Evolutionary conservation across 2,113 vertebrate species (phyloP).

Genomic region (Pleuronectes platessa): DNA sequence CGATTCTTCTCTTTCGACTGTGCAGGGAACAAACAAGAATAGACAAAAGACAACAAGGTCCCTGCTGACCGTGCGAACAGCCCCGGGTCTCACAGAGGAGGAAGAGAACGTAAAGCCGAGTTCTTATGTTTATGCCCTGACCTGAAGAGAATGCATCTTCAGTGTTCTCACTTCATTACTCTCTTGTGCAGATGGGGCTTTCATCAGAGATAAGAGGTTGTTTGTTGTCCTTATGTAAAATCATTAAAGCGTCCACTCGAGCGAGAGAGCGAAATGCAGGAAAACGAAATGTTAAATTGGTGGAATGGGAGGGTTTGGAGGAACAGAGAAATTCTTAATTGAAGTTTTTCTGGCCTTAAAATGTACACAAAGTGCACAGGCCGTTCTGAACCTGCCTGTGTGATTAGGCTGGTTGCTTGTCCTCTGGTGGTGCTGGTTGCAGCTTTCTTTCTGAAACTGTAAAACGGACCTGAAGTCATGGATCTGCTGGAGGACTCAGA

Average conservation of each 20-base stretch:
- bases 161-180: conserved; percentile 50
- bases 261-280: background rate
- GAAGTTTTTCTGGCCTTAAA: background rate
- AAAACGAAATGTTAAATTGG: conserved; percentile 24
- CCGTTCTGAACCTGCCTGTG: too few species aligned
- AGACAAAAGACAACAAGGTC: conserved; percentile 76
- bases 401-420: too few species aligned
- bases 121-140: conserved; percentile 51
- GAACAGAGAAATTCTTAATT: too few species aligned
- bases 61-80: conserved; percentile 58
- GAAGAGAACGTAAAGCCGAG: conserved; percentile 24
- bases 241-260: conserved; percentile 32
- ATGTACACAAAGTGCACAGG: background rate
- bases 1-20: conserved; percentile 74
- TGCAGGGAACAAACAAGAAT: conserved; percentile 74
- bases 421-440: too few species aligned
- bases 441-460: too few species aligned
- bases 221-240: conserved; percentile 53
- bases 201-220: conserved; percentile 48
- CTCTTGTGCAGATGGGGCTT: conserved; percentile 57
- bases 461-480: too few species aligned
- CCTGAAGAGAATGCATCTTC: conserved; percentile 62
- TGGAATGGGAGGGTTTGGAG: background rate
- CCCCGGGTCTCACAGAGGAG: conserved; percentile 47
- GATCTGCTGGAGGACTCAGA: too few species aligned